Percentiles rank a stretch among this genome's conserved stretches.
phyloP scores from a whole-genome alignment of 2,113 vertebrate genomes.

The Stigmatopora argus region DNA sequence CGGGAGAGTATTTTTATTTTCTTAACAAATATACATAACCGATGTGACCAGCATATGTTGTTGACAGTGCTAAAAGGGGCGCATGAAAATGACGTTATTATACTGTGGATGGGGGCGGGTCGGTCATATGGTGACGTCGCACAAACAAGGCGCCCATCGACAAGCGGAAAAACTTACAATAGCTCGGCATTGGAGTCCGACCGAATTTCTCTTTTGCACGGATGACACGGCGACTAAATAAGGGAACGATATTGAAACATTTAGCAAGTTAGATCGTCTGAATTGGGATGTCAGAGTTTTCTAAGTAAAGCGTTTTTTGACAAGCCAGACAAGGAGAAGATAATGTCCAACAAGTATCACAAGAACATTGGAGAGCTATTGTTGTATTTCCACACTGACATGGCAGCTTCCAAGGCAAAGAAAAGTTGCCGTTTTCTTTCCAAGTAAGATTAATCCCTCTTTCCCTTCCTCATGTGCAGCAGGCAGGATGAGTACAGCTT shows the following conservation, averaged over 20 bases:
- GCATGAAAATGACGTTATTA: background rate
- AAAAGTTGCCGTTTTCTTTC: background rate
- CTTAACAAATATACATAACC: too few relatives aligned
- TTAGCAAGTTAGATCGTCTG: background rate
- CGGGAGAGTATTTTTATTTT: too few relatives aligned
- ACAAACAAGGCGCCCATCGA: slow-evolving; percentile 24
- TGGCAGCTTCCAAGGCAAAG: background rate
- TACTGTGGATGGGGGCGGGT: background rate
- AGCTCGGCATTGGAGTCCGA: background rate
- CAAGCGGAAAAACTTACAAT: background rate
- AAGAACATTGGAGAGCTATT: background rate
- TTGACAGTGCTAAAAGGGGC: background rate
- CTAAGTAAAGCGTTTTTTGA: background rate
- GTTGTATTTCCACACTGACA: background rate
- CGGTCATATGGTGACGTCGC: slow-evolving; percentile 22
- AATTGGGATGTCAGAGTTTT: background rate
- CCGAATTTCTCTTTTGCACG: background rate
- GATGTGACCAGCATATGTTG: too few relatives aligned
- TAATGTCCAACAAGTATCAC: background rate
- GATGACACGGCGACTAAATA: background rate
- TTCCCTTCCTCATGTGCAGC: slow-evolving; percentile 65
- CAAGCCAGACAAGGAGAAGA: background rate
- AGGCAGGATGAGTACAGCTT: slow-evolving; percentile 71
- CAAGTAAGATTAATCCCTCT: slow-evolving; percentile 1
- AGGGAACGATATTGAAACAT: background rate